Base-by-base conservation (phyloP, 2,797 vertebrate genomes). In the Sparidentex hasta region DNA sequence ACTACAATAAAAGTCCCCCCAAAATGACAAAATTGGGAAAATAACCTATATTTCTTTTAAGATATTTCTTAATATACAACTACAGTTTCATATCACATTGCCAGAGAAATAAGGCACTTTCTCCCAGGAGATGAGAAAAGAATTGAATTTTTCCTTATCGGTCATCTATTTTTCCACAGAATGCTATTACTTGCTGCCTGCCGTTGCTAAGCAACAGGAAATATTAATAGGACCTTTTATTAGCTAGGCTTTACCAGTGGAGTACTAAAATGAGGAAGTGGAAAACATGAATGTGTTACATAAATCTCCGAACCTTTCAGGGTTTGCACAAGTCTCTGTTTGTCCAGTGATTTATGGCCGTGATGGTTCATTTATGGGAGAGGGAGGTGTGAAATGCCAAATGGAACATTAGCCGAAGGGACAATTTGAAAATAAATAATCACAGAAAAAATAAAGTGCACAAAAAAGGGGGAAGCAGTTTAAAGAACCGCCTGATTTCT, bases 151-250 rank as follows among this genome's bases (percentile, higher is more conserved):
- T 99, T 99, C 96, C 98, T 99, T 99, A 99, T 99, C 98, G 97
- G 98, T 98, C 97, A 98, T 99, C 98, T 99, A 98, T 99, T 99
- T 99, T 99, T 98, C 97, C 96, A 97, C 96, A 96, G 97, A 96
- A 98, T 98, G 97, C 97, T 98, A 99, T 99, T 99, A 99, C 98
- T 99, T 97, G 97, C 96, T 96, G 96, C 97, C 97, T 95, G 95
- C 81, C 93, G 98, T 99, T 98, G 98, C 98, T 95, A 96, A 95
- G 98, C 98, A 98, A 99, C 98, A 97, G 97, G 97, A 98, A 98
- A 99, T 99, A 99, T 99, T 99, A 99, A 99, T 99, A 99, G 98
- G 97, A 96, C 96, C 97, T 99, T 99, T 99, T 99, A 99, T 99
- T 99, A 98, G 98, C 97, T 96, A 96, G 97, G 97, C 98, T 99